A percentile compares a stretch with the other conserved stretches of the same genome.
phyloP scores from a whole-genome alignment of 2,113 vertebrate species.

The Edolisoma coerulescens region DNA sequence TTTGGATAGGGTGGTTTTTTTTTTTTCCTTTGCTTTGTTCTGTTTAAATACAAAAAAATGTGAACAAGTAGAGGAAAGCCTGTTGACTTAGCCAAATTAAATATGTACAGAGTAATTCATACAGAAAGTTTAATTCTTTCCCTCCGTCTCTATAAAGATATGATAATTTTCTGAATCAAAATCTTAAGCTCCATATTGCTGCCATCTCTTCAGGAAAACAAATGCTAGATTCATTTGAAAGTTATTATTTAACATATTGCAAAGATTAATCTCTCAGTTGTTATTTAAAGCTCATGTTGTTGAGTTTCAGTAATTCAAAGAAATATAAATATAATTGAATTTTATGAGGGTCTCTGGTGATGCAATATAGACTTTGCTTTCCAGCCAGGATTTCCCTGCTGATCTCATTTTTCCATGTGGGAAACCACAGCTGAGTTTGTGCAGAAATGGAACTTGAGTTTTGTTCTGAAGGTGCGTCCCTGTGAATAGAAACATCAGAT shows the following conservation, averaged over 20 bases:
- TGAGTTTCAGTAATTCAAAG: background rate
- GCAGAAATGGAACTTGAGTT: background rate
- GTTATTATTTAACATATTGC: background rate
- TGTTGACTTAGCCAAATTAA: conserved; percentile 1
- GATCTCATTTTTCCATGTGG: background rate
- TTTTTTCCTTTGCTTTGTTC: background rate
- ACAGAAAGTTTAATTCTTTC: background rate
- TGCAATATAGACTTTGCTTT: background rate
- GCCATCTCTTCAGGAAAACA: background rate
- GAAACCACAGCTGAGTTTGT: background rate
- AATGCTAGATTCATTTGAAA: background rate
- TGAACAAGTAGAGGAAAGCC: background rate
- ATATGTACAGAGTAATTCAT: background rate
- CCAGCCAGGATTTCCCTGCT: background rate
- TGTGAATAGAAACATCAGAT: background rate
- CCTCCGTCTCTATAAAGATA: background rate
- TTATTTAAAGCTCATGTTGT: background rate
- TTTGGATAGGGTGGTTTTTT: background rate
- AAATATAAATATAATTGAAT: background rate
- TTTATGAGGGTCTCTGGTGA: background rate
- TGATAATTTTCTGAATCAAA: background rate
- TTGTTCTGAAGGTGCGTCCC: background rate
- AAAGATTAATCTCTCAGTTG: background rate
- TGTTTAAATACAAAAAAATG: background rate
- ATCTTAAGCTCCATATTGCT: background rate